Percentiles rank a stretch among this genome's conserved stretches.
phyloP scores from a whole-genome alignment of 2,888 invertebrate genomes.

The Lithosia quadra region DNA sequence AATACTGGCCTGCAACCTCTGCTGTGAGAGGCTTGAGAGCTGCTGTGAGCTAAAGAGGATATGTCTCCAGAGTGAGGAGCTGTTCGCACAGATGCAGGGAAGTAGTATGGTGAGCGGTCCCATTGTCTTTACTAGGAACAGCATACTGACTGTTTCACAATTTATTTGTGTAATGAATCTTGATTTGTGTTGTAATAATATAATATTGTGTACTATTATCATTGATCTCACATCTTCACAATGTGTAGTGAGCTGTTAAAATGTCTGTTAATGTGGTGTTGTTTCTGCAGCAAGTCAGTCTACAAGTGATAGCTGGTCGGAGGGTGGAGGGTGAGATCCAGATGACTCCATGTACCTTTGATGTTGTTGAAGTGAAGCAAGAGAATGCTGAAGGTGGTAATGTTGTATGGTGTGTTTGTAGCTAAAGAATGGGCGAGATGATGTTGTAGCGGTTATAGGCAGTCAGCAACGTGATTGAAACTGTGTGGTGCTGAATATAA shows the following conservation, averaged over 20 bases:
- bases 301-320: background rate
- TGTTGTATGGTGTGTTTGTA: background rate
- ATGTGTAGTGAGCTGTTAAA: no score
- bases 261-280: no score
- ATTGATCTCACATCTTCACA: no score
- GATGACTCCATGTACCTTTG: background rate
- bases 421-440: no score
- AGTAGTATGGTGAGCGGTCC: background rate
- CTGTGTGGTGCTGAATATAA: no score
- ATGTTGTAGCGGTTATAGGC: no score
- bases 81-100: background rate
- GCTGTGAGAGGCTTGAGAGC: constrained; percentile 1
- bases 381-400: background rate
- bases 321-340: background rate
- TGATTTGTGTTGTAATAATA: no score
- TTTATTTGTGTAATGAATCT: no score
- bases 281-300: background rate
- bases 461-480: no score
- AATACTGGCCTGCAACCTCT: background rate
- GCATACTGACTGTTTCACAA: background rate
- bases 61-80: constrained; percentile 3
- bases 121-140: background rate
- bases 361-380: background rate
- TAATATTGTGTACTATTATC: background rate
- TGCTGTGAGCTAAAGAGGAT: background rate